A percentile compares a stretch with the other conserved stretches of the same genome.
Evolutionary conservation across 1,140 invertebrate genomes (phyloP).

Genomic region (Tetragnatha versicolor): DNA sequence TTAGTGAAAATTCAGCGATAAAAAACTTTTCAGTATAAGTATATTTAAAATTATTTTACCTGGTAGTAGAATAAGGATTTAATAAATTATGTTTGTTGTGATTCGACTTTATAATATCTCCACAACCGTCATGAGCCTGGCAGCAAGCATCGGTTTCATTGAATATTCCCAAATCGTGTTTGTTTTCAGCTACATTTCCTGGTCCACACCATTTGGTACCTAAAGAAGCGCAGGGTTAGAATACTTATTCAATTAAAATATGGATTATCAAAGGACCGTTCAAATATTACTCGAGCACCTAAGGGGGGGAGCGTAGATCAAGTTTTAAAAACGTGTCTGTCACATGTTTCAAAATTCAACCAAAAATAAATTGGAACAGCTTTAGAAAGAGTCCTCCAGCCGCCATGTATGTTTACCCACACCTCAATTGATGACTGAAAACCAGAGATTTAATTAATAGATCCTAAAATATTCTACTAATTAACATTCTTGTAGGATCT

Average conservation of each 20-base stretch:
- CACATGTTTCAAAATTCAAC: not conserved
- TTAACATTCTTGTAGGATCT: too few species aligned
- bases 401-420: too few species aligned
- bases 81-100: constrained; percentile 70
- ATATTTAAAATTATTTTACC: not conserved
- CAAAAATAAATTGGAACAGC: too few species aligned
- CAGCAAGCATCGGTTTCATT: constrained; percentile 77
- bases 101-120: constrained; percentile 70
- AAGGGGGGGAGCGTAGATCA: not conserved
- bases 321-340: not conserved
- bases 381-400: too few species aligned
- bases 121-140: constrained; percentile 76
- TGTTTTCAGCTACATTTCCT: constrained; percentile 73
- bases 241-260: not conserved
- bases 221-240: constrained; percentile 11
- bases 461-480: too few species aligned
- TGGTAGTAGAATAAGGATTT: constrained; percentile 70
- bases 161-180: constrained; percentile 73
- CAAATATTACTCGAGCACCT: too few species aligned
- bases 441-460: too few species aligned
- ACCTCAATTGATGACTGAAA: too few species aligned
- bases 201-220: constrained; percentile 76
- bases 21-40: too few species aligned
- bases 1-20: too few species aligned
- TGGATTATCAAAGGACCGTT: not conserved